Evolutionary conservation across 1,140 invertebrate species (phyloP), one percentile per base, ranked within the genome.

Genomic region (Sitophilus oryzae): DNA sequence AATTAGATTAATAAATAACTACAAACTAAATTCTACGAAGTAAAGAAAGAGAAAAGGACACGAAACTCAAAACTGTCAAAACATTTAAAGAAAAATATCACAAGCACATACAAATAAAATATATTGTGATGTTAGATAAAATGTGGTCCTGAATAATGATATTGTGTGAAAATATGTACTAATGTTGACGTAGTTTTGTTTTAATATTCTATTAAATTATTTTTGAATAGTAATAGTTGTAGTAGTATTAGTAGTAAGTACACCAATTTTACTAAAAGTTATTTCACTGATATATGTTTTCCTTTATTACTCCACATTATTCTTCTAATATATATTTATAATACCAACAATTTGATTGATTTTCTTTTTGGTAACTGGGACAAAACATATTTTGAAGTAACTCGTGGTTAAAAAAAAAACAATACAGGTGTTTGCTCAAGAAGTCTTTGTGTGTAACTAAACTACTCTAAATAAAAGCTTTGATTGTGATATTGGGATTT

Each of bases 321-420:
- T 63, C 58, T 60, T 58, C 60, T 43, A 60, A 63, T 60, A 58
- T 50, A 53, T 52, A 52, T 42, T 52, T 30, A 41, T 42, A 19
- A 49, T 36, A 19, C 36, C 9, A 18, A 46, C 45, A 36, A n/a
- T n/a, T n/a, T n/a, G n/a, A n/a, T n/a, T n/a, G n/a, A n/a, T n/a
- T n/a, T n/a, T n/a, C 11, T 30, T 30, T 30, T 30, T 30, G 25
- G 25, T 30, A 30, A 30, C 25, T 30, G 25, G 25, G 11, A 30
- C 25, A 11, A 6, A 30, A 30, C n/a, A n/a, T n/a, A n/a, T n/a
- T n/a, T n/a, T n/a, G n/a, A n/a, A n/a, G n/a, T n/a, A n/a, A n/a
- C n/a, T n/a, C n/a, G n/a, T n/a, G n/a, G n/a, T n/a, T n/a, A n/a
- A n/a, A n/a, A n/a, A n/a, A n/a, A n/a, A n/a, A n/a, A n/a, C n/a